phyloP scores from a whole-genome alignment of 2,797 vertebrate genomes.

The Moxostoma hubbsi region DNA sequence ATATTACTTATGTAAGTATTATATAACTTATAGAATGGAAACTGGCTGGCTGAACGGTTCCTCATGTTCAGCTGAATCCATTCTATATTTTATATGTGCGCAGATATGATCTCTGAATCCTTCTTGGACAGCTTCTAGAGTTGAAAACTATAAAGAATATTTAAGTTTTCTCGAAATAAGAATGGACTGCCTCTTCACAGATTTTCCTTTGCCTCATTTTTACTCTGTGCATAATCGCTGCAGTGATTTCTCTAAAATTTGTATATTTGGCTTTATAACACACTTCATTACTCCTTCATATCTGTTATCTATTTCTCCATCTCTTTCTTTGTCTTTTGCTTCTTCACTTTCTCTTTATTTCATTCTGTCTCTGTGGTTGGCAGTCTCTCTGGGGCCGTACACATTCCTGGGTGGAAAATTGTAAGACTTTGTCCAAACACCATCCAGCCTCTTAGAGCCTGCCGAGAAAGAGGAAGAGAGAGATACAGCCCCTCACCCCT shows the following conservation, averaged over 20 bases:
- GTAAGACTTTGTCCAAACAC: constrained; percentile 84
- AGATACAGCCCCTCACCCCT: constrained; percentile 35
- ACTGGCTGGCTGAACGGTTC: not conserved
- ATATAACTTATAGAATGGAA: no score
- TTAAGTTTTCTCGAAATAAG: not conserved
- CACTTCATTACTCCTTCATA: constrained; percentile 14
- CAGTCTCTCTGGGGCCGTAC: constrained; percentile 81
- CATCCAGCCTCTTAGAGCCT: constrained; percentile 79
- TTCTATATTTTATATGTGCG: not conserved
- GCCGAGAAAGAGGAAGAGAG: constrained; percentile 67
- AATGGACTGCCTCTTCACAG: not conserved
- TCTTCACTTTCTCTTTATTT: constrained; percentile 35
- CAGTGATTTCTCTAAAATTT: constrained; percentile 14
- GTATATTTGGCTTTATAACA: constrained; percentile 48
- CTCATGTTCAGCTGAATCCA: constrained; percentile 2
- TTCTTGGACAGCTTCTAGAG: not conserved
- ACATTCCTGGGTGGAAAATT: constrained; percentile 86
- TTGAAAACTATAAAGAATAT: not conserved
- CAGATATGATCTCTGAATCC: not conserved
- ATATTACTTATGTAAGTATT: no score
- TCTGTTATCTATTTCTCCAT: constrained; percentile 39
- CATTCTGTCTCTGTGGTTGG: constrained; percentile 72
- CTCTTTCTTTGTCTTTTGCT: constrained; percentile 17
- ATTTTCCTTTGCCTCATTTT: constrained; percentile 22
- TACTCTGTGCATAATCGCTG: not conserved